Percentiles rank a stretch among this genome's conserved stretches.
These are phyloP conservation scores for Pomacea maculata DNA, from an alignment of 1,140 invertebrate genomes.

Conservation along the genomic window DNA sequence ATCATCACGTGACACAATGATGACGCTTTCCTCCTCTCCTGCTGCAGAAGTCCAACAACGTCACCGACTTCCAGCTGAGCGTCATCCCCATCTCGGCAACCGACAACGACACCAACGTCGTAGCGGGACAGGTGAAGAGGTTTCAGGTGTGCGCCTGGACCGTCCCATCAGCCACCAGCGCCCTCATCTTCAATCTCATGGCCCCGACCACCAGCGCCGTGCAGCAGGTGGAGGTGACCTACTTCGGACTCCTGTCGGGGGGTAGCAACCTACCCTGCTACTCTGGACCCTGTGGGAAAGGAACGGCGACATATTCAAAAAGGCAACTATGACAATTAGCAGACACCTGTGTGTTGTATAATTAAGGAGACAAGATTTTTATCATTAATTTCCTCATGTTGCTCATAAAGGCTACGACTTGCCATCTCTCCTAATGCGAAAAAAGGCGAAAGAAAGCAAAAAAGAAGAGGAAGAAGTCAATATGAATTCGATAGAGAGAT, in stretches of 20 bases:
- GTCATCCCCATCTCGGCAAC: slow-evolving; percentile 21
- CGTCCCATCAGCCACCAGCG: slow-evolving; percentile 11
- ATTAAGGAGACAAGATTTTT: too few species aligned
- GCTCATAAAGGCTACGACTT: too few species aligned
- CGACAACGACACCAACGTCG: slow-evolving; percentile 22
- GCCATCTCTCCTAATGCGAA: too few species aligned
- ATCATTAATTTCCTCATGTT: too few species aligned
- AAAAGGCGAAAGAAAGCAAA: not conserved
- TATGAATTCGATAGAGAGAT: too few species aligned
- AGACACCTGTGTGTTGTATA: too few species aligned
- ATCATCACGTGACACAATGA: too few species aligned
- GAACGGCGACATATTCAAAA: slow-evolving; percentile 21
- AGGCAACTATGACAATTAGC: slow-evolving; percentile 19
- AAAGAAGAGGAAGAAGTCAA: not conserved
- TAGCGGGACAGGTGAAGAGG: slow-evolving; percentile 33
- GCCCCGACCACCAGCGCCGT: slow-evolving; percentile 13
- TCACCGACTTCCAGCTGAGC: not conserved
- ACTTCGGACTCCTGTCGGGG: slow-evolving; percentile 28
- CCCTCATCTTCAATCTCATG: slow-evolving; percentile 29
- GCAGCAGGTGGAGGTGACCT: slow-evolving; percentile 33
- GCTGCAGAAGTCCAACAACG: not conserved
- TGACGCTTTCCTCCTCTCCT: not conserved
- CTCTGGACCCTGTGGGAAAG: slow-evolving; percentile 20
- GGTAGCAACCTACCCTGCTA: slow-evolving; percentile 42
- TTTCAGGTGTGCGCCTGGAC: slow-evolving; percentile 30